Base-by-base conservation (phyloP, 2,113 vertebrate genomes). In the Rhinoderma darwinii region DNA sequence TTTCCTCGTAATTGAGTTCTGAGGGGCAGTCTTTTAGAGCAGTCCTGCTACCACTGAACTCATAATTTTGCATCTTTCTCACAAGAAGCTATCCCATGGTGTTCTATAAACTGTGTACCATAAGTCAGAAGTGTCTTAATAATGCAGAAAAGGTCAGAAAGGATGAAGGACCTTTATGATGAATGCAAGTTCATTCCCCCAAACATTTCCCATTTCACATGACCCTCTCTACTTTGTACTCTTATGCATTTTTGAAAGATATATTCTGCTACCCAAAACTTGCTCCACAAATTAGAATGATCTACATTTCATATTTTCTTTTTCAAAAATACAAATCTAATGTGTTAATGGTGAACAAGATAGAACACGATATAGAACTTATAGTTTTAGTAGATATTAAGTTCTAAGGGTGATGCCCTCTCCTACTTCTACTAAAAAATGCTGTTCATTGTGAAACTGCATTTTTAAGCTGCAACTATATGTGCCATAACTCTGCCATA, bases 101-200 rank as follows among this genome's bases (percentile, higher is more conserved):
- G 80, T 87, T 88, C 87, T 59, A 90, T 70, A 89, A 27, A 87
- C 76, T 30, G 1, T 81, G 72, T 85, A 84, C 12, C 87, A 88
- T 89, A 90, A 92, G 84, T 88, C 85, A 91, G 88, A 84, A 39
- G 44, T 44, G 87, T 84, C 92, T 91, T 88, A 92, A 91, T 90
- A 92, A 92, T 91, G 86, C 86, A 92, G 79, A 82, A 88, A 91
- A 90, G 91, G 89, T 91, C 90, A 78, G 72, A 85, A 82, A 90
- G 84, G 77, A 91, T 74, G 75, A 90, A 89, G 83, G 20, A 77
- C 43, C 82, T 86, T 68, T 89, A 86, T 0, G 0, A 88, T 89
- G 66, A 89, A 88, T 82, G 89, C 81, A 17, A 32, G 87, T 39
- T 27, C 10, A n/a, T n/a, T 88, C 88, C 84, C 84, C 41, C 88